Conservation (phyloP, 2,797 vertebrate genomes). For the Psittacula derbiana region DNA sequence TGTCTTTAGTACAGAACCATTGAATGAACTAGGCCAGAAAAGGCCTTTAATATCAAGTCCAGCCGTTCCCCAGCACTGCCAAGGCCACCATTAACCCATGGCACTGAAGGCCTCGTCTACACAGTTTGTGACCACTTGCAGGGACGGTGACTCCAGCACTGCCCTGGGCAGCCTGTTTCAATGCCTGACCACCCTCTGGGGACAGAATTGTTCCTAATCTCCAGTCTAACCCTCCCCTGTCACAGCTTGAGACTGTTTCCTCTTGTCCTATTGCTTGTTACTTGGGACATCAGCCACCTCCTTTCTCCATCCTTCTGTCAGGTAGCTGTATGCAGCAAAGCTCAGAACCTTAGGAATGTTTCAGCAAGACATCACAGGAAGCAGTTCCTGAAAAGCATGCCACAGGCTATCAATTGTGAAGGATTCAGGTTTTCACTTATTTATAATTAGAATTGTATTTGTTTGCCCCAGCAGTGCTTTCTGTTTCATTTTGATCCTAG, state of each 20-base stretch:
- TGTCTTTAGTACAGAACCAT: background rate
- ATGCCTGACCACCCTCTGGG: background rate
- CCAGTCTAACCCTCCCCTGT: background rate
- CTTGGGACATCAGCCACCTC: background rate
- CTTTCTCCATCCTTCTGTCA: background rate
- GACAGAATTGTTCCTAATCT: background rate
- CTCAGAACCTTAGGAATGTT: background rate
- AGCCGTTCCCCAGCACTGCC: background rate
- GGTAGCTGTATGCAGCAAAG: background rate
- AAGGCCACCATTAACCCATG: background rate
- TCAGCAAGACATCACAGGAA: background rate
- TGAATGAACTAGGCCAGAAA: background rate
- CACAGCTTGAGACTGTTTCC: background rate
- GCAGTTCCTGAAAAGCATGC: background rate
- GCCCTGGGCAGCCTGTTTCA: background rate
- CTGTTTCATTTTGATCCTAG: background rate
- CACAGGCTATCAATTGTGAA: fast-evolving
- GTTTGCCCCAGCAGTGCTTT: background rate
- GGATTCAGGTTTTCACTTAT: background rate
- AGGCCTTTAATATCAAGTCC: background rate
- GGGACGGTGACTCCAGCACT: background rate
- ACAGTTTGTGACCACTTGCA: background rate
- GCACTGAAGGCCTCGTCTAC: background rate
- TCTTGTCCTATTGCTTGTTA: background rate
- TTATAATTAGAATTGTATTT: background rate